These are phyloP conservation scores for Chouioia cunea DNA, from an alignment of 2,888 invertebrate genomes.

Conservation along the genomic window DNA sequence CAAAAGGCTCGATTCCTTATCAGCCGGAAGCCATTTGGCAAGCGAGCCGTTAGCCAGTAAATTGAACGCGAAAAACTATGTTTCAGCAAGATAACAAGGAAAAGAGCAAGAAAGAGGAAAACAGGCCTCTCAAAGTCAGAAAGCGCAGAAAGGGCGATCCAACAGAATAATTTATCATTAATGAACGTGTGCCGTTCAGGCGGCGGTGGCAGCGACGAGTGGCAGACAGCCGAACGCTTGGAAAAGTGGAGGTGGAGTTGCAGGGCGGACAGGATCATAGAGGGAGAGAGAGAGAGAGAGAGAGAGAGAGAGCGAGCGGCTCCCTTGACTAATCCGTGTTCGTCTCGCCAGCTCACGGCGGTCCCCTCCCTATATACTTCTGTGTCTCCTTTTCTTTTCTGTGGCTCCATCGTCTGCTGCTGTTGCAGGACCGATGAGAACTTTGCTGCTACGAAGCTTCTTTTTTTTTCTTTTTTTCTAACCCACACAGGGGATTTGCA, in stretches of 20 bases:
- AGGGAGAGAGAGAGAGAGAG: slow-evolving; percentile 5
- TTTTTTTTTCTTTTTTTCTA: not conserved
- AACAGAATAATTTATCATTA: slow-evolving; percentile 33
- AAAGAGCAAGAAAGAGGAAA: too few species aligned
- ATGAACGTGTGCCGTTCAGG: slow-evolving; percentile 13
- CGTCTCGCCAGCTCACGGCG: slow-evolving; percentile 64
- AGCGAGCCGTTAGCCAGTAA: too few species aligned
- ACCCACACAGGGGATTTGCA: slow-evolving; percentile 7
- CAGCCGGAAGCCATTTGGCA: too few species aligned
- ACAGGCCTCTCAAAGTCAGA: too few species aligned
- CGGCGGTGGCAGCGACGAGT: slow-evolving; percentile 15
- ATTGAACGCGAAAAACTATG: too few species aligned
- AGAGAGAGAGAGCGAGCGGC: slow-evolving; percentile 48
- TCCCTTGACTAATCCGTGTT: slow-evolving; percentile 67
- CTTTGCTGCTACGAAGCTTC: not conserved
- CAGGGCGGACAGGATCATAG: slow-evolving; percentile 46
- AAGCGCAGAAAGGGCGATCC: too few species aligned
- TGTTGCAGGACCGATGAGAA: slow-evolving; percentile 10
- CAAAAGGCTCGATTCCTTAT: too few species aligned
- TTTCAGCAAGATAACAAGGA: too few species aligned
- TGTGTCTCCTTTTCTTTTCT: too few species aligned
- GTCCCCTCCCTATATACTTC: not conserved
- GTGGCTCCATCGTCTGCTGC: too few species aligned
- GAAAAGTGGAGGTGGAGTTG: not conserved
- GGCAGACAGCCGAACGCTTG: not conserved